Base-by-base conservation (phyloP, 2,113 vertebrate genomes). In the Microcebus griseorufus region DNA sequence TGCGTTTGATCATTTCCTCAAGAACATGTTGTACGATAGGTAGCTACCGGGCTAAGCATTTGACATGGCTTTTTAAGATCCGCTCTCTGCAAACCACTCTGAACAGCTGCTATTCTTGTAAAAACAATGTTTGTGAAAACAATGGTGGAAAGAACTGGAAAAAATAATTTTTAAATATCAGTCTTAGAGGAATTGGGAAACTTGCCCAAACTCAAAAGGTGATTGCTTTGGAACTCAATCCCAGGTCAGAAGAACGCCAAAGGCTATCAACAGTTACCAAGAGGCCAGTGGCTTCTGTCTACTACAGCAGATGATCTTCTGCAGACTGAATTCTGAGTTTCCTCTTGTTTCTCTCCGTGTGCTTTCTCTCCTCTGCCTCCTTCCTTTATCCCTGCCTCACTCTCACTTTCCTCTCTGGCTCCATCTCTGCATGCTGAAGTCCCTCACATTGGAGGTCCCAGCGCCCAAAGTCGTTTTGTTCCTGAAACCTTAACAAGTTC, bases 221-320 rank as follows among this genome's bases (percentile, higher is more conserved):
- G 23, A 12, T 17, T 48, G 25, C 10, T 39, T 45, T 53, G 45
- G 34, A 18, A 90, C 18, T 65, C 11, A 4, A 20, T 13, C 34
- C 34, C 25, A 13, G 39, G 18, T 34, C 53, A 25, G 72, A 48
- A 32, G 67, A 48, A 39, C 25, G 34, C 0, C 53, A 6, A 2
- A 23, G 12, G 6, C 34, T 60, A 32, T 70, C 9, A 3, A 29
- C 2, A 13, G 4, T 5, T 29, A 22, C 10, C 12, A 72, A 65
- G 42, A 32, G 23, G 27, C 27, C 25, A 20, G 3, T 1, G 20
- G 4, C 20, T 2, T 94, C 27, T 4, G 16, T 29, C 2, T 11
- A 11, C 25, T 7, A 42, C 16, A 53, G 25, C 1, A 12, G 12
- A 9, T 17, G 42, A 3, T 4, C 76, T 4, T 2, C 25, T 9